Evolutionary conservation across 2,113 vertebrate species (phyloP).

Genomic region (Pseudopodoces humilis): DNA sequence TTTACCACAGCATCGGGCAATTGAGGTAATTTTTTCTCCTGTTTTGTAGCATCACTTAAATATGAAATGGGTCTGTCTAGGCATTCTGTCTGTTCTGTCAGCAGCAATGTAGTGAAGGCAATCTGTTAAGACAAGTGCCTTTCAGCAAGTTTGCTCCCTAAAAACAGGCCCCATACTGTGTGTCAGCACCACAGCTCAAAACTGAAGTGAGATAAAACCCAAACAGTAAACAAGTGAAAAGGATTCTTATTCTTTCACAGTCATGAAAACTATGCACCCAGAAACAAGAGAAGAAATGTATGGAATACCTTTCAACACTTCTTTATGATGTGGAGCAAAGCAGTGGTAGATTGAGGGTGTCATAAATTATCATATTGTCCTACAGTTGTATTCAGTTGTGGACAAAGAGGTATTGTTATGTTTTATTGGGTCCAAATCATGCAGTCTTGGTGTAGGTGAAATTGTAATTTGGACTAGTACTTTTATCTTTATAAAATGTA

Average conservation of each 20-base stretch:
- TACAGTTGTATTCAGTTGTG: neutral
- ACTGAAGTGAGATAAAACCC: neutral
- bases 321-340: neutral
- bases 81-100: neutral
- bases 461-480: neutral
- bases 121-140: neutral
- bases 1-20: slow-evolving; percentile 86
- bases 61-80: neutral
- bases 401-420: neutral
- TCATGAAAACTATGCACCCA: neutral
- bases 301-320: neutral
- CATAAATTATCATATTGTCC: neutral
- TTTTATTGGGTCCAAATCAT: neutral
- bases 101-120: neutral
- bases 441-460: neutral
- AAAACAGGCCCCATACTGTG: neutral
- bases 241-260: neutral
- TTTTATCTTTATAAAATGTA: neutral
- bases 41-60: neutral
- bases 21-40: slow-evolving; percentile 78
- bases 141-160: neutral
- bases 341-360: neutral
- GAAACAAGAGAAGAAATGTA: neutral
- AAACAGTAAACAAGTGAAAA: neutral
- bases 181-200: neutral